Evolutionary conservation across 2,888 invertebrate genomes (phyloP).

Genomic region (Stenotaenia linearis): DNA sequence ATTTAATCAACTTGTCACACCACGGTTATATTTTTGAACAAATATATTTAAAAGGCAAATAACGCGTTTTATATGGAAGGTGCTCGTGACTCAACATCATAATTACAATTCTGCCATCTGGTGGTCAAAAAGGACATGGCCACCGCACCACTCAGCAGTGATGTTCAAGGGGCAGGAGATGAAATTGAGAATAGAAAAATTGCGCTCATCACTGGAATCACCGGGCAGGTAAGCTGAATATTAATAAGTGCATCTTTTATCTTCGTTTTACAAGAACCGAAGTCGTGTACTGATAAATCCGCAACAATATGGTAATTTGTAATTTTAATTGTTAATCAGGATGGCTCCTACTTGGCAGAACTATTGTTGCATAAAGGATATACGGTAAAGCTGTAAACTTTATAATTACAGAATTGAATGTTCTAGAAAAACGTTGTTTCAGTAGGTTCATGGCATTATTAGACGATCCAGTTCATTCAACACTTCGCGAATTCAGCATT

Average conservation of each 20-base stretch:
- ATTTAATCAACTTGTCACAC: too few species aligned
- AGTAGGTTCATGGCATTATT: conserved; percentile 85
- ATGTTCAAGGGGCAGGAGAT: background rate
- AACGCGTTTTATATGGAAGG: too few species aligned
- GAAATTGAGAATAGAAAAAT: conserved; percentile 52
- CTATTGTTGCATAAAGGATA: conserved; percentile 87
- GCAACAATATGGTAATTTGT: background rate
- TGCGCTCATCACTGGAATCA: conserved; percentile 93
- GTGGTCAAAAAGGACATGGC: background rate
- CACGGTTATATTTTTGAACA: too few species aligned
- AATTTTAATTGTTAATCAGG: conserved; percentile 56
- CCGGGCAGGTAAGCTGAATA: conserved; percentile 76
- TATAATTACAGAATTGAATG: background rate
- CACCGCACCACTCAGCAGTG: background rate
- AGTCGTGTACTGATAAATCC: too few species aligned
- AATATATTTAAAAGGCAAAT: too few species aligned
- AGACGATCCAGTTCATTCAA: conserved; percentile 93
- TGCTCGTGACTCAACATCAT: too few species aligned
- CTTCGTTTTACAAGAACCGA: too few species aligned
- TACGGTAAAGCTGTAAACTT: conserved; percentile 46
- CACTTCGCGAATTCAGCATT: conserved; percentile 89
- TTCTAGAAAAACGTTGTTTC: conserved; percentile 24
- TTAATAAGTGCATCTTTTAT: too few species aligned
- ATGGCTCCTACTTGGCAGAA: conserved; percentile 96
- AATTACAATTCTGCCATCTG: background rate